phyloP scores from a whole-genome alignment of 2,888 invertebrate genomes.

The Camponotus fellah region DNA sequence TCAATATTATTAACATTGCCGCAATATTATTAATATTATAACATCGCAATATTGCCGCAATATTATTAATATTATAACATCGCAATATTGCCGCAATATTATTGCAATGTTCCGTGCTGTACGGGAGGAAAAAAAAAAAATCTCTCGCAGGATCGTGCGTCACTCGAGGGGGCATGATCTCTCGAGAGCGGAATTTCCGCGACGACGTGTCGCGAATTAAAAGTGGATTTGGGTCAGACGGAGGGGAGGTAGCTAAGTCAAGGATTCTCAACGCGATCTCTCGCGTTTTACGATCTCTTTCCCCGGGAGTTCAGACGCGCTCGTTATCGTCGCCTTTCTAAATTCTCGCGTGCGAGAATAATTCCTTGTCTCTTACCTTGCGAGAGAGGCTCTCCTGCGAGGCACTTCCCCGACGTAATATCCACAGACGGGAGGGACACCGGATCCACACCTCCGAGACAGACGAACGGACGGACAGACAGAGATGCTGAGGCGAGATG shows the following conservation, averaged over 20 bases:
- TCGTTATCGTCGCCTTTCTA: constrained; percentile 37
- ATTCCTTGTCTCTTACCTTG: constrained; percentile 62
- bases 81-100: too few species aligned
- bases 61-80: too few species aligned
- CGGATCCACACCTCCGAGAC: not conserved
- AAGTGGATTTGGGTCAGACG: constrained; percentile 50
- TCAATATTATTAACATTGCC: too few species aligned
- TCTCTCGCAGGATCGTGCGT: not conserved
- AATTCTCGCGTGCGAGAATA: constrained; percentile 21
- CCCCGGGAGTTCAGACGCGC: constrained; percentile 28
- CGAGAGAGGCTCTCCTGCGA: constrained; percentile 57
- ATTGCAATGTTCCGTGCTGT: too few species aligned
- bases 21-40: too few species aligned
- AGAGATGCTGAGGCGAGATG: constrained; percentile 26
- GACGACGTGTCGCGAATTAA: constrained; percentile 24
- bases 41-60: too few species aligned
- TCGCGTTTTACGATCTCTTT: constrained; percentile 43
- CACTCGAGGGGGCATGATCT: too few species aligned
- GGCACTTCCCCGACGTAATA: constrained; percentile 62
- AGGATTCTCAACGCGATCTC: constrained; percentile 23
- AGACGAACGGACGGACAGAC: too few species aligned
- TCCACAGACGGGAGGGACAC: constrained; percentile 62
- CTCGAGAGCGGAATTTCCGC: not conserved
- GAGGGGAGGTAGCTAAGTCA: constrained; percentile 28
- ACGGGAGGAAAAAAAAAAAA: too few species aligned